phyloP scores from a whole-genome alignment of 1,140 invertebrate genomes.

The Agrypnia vestita region DNA sequence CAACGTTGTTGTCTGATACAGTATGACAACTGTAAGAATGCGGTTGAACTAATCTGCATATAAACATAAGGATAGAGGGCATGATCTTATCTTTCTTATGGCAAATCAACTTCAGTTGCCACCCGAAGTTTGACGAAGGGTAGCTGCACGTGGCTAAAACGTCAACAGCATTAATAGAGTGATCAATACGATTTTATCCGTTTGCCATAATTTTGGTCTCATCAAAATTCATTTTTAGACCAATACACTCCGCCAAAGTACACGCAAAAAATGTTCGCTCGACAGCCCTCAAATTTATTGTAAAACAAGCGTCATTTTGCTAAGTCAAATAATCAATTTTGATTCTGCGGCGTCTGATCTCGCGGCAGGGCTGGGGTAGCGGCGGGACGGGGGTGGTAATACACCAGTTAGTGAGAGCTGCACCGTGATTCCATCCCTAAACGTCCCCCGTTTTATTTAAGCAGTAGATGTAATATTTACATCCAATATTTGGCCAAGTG shows the following conservation, averaged over 20 bases:
- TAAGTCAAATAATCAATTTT: slow-evolving; percentile 41
- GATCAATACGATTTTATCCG: too few relatives aligned
- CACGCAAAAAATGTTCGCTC: not conserved
- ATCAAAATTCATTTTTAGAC: too few relatives aligned
- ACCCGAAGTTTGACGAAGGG: too few relatives aligned
- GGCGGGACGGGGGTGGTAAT: slow-evolving; percentile 19
- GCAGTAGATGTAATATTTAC: slow-evolving; percentile 51
- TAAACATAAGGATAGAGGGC: too few relatives aligned
- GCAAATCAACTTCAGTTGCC: too few relatives aligned
- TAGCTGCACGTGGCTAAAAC: too few relatives aligned
- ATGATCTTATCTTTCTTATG: too few relatives aligned
- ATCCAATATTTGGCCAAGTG: slow-evolving; percentile 48
- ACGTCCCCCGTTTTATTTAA: slow-evolving; percentile 42
- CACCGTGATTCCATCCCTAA: slow-evolving; percentile 28
- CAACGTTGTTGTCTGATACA: too few relatives aligned
- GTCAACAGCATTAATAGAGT: too few relatives aligned
- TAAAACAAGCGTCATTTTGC: slow-evolving; percentile 17
- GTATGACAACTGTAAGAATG: too few relatives aligned
- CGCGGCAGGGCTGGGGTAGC: not conserved
- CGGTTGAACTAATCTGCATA: too few relatives aligned
- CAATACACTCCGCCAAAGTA: not conserved
- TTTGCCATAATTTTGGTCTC: too few relatives aligned
- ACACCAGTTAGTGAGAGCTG: slow-evolving; percentile 18
- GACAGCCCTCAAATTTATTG: not conserved
- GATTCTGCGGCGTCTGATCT: slow-evolving; percentile 24